These are phyloP conservation scores for Fistularia commersonii DNA, from an alignment of 2,797 vertebrate species.

Conservation along the genomic window DNA sequence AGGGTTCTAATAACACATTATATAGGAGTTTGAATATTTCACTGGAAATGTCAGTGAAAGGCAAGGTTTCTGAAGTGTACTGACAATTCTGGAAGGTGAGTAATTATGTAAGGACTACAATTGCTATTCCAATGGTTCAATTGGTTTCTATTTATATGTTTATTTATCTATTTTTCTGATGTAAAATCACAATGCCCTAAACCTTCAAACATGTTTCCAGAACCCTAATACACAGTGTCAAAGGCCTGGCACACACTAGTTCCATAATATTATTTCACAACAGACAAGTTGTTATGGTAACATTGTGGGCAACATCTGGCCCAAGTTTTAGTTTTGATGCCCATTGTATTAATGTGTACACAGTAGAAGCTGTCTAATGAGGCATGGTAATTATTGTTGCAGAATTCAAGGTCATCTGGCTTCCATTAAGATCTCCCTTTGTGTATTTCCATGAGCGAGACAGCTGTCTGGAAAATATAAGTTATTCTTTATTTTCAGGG, in stretches of 20 bases:
- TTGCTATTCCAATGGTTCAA: no score
- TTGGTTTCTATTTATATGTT: no score
- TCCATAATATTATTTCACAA: constrained; percentile 28
- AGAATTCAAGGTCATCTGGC: constrained; percentile 62
- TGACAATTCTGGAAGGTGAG: no score
- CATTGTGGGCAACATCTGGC: constrained; percentile 27
- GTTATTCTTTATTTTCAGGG: constrained; percentile 47
- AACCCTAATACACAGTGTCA: neutral
- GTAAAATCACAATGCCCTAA: constrained; percentile 2
- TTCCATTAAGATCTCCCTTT: constrained; percentile 44
- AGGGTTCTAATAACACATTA: no score
- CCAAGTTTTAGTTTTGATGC: constrained; percentile 17
- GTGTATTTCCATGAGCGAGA: constrained; percentile 47
- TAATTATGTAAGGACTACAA: no score
- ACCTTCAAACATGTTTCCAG: constrained; percentile 5
- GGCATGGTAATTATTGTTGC: constrained; percentile 49
- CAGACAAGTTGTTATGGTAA: constrained; percentile 43
- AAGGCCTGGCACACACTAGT: constrained; percentile 39
- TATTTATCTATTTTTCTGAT: constrained; percentile 5
- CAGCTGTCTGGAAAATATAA: constrained; percentile 54
- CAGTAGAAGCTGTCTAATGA: constrained; percentile 48
- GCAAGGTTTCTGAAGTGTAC: no score
- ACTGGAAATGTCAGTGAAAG: no score
- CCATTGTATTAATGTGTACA: constrained; percentile 29
- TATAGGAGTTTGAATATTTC: no score